Conservation (phyloP, 2,888 invertebrate species). For the Plusia festucae region DNA sequence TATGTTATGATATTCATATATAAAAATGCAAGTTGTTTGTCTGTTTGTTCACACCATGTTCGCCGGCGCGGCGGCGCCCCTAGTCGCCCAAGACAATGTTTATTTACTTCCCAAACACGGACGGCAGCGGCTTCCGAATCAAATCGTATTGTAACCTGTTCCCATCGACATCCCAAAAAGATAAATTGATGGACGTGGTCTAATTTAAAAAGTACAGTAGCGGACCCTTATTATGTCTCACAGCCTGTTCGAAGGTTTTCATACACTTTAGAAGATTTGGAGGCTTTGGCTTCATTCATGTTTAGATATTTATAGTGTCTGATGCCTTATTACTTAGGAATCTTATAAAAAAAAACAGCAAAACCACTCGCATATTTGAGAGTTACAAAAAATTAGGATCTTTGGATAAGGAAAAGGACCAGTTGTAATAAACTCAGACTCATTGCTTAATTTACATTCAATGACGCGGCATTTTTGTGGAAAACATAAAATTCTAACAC, state of each 20-base stretch:
- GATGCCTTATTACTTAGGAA: not conserved
- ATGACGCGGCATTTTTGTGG: conserved; percentile 37
- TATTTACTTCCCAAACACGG: conserved; percentile 57
- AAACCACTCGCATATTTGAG: conserved; percentile 20
- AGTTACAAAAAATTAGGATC: conserved; percentile 16
- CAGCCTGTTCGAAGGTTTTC: conserved; percentile 59
- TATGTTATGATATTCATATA: conserved; percentile 25
- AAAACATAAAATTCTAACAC: conserved; percentile 35
- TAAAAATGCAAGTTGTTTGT: conserved; percentile 64
- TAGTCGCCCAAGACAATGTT: conserved; percentile 51
- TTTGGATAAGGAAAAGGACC: conserved; percentile 19
- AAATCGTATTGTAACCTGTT: conserved; percentile 62
- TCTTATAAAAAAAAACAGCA: not conserved
- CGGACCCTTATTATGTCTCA: conserved; percentile 46
- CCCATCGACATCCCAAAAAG: conserved; percentile 54
- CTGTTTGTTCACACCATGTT: conserved; percentile 61
- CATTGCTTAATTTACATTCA: conserved; percentile 39
- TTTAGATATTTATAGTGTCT: not conserved
- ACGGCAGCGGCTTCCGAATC: conserved; percentile 57
- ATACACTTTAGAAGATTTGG: conserved; percentile 52
- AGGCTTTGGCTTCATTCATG: conserved; percentile 42
- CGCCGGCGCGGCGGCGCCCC: conserved; percentile 27
- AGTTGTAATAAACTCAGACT: conserved; percentile 12
- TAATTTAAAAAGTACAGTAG: conserved; percentile 62
- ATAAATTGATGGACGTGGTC: conserved; percentile 59